Base-by-base conservation (phyloP, 2,888 invertebrate genomes). In the Asteroscopus sphinx region DNA sequence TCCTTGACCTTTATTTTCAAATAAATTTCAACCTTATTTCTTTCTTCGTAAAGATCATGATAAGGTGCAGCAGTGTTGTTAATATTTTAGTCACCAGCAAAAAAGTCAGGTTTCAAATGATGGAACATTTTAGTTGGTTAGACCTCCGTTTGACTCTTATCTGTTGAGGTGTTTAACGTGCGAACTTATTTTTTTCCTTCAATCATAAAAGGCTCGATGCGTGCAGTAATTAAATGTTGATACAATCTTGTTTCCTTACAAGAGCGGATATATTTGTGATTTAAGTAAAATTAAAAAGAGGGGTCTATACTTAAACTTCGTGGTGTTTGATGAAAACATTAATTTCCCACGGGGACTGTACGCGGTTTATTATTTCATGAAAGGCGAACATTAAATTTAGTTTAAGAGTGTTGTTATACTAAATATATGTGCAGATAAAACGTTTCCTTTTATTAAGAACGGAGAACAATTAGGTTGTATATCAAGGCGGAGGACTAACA, bases 311-410 rank as follows among this genome's bases (percentile, higher is more conserved):
- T 80, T 70, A 79, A 79, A 77, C 72, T 74, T 75, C 39, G 68
- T 68, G 70, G 77, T 80, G 79, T 80, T 80, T 82, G 68, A 82
- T 79, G 62, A 82, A 86, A 85, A 78, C 71, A 77, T 77, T 84
- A 85, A 88, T 89, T 89, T 89, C 89, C 88, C 86, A 57, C 21
- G 84, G 79, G 88, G 78, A 81, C 76, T 78, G 76, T 82, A 74
- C 74, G 73, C 70, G 78, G 85, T 80, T 80, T 82, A 86, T 85
- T 83, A 83, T 83, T 86, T 85, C 81, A 76, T 66, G 69, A 76
- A 77, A 75, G 69, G 61, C 69, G 58, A 76, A 70, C 75, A 79
- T 80, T 68, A 73, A 75, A 68, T 68, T 64, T 66, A 64, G 65
- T 70, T 73, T 61, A 76, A 64, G 62, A 70, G 60, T 77, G 60